phyloP scores from a whole-genome alignment of 2,797 vertebrate species.

The Bryconaethiops microstoma region DNA sequence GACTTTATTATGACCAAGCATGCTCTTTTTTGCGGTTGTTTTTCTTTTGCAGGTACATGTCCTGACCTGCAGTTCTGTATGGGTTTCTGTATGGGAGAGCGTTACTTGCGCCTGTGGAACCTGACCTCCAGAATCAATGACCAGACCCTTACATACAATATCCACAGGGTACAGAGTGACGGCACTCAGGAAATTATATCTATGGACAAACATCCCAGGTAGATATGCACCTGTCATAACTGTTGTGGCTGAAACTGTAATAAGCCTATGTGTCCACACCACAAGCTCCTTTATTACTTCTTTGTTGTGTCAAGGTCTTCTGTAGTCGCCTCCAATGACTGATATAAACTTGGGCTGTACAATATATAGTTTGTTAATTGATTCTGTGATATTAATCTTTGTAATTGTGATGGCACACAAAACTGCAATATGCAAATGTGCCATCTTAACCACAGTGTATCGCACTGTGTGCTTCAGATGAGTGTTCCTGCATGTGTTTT shows the following conservation, averaged over 20 bases:
- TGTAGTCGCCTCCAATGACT: too few species aligned
- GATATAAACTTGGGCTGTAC: too few species aligned
- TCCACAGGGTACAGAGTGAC: conserved; percentile 66
- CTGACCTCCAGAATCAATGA: conserved; percentile 70
- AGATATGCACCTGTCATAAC: conserved; percentile 20
- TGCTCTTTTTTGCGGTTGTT: not conserved
- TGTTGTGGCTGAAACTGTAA: not conserved
- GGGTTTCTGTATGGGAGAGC: conserved; percentile 68
- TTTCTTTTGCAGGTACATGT: conserved; percentile 61
- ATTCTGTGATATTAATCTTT: too few species aligned
- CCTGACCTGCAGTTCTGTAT: conserved; percentile 68
- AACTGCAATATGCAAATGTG: too few species aligned
- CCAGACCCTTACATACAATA: conserved; percentile 69
- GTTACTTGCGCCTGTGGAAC: conserved; percentile 68
- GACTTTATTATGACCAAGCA: not conserved
- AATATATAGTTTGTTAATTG: too few species aligned
- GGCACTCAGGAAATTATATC: conserved; percentile 67
- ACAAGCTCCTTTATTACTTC: too few species aligned
- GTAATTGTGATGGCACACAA: too few species aligned
- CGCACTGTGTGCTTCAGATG: too few species aligned
- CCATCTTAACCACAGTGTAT: too few species aligned
- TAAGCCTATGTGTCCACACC: not conserved
- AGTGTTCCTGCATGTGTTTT: not conserved
- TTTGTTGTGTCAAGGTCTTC: not conserved
- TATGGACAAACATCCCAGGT: conserved; percentile 64